Evolutionary conservation across 2,888 invertebrate species (phyloP).

Genomic region (Synanthedon myopaeformis): DNA sequence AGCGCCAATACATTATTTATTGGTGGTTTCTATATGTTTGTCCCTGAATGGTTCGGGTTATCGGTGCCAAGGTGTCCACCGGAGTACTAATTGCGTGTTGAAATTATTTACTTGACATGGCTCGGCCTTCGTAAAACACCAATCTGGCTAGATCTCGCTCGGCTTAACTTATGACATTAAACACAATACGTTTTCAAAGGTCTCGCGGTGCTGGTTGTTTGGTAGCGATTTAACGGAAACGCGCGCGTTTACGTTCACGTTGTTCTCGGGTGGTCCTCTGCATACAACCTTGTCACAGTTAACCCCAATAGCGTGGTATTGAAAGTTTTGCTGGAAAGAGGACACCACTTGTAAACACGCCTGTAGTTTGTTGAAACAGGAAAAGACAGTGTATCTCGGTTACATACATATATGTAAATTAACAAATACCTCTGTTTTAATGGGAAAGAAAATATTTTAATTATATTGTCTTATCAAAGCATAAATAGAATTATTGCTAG

Average conservation of each 20-base stretch:
- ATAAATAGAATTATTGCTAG: too few species aligned
- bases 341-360: slow-evolving; percentile 13
- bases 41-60: slow-evolving; percentile 42
- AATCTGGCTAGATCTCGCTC: slow-evolving; percentile 27
- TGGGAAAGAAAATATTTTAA: too few species aligned
- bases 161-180: slow-evolving; percentile 13
- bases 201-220: slow-evolving; percentile 22
- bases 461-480: too few species aligned
- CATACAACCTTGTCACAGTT: slow-evolving; percentile 61
- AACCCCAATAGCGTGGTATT: slow-evolving; percentile 29
- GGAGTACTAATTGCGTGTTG: slow-evolving; percentile 63
- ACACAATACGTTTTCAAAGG: slow-evolving; percentile 25
- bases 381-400: neutral
- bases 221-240: slow-evolving; percentile 43
- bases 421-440: too few species aligned
- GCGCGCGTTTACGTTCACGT: slow-evolving; percentile 32
- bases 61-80: slow-evolving; percentile 58
- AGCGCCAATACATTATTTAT: neutral
- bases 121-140: slow-evolving; percentile 47
- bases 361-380: neutral
- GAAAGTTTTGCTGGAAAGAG: slow-evolving; percentile 53
- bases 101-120: slow-evolving; percentile 59
- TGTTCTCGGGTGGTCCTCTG: slow-evolving; percentile 52
- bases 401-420: neutral
- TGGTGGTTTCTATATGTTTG: slow-evolving; percentile 13